Evolutionary conservation across 1,140 invertebrate genomes (phyloP), one percentile per base, ranked within the genome.

Genomic region (Atopsyche davidsoni): DNA sequence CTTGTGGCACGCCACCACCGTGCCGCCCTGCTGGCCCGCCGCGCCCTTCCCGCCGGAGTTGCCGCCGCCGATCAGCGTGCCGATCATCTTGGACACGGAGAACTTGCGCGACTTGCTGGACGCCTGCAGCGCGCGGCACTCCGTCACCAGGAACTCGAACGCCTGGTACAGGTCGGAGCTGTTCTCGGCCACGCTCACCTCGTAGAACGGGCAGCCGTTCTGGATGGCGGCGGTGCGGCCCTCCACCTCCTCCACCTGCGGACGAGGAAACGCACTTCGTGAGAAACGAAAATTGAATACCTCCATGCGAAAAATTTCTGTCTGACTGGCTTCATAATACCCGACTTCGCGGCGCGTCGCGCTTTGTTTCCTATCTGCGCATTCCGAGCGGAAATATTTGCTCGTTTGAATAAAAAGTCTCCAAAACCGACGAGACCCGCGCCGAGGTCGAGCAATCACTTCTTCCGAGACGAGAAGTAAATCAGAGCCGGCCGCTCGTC

Each of bases 31-130:
- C 21, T 46, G 48, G 28, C 57, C 61, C 34, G 64, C 61, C 13
- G 65, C 46, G 34, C 62, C 58, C 19, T 60, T 58, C 24, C 61
- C 59, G 10, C 52, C 59, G 4, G 61, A 59, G 45, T 63, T 65
- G 21, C 73, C 74, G 17, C 65, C 64, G 4, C 82, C 80, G 64
- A 86, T 85, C 40, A 86, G 67, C 2, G 82, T 83, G n/a, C 83
- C 83, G 22, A 87, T 74, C 82, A 86, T 86, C 64, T 87, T 86
- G 6, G 83, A 83, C 6, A 88, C 84, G 28, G 82, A 85, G 64
- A 86, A 83, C 59, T 87, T 83, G 42, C 85, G 75, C 34, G 75
- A 77, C 53, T 79, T 76, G 28, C 72, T 69, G n/a, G 72, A 60
- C 23, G 64, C 65, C 38, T 77, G 75, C 7, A 73, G 66, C 2